Evolutionary conservation across 2,888 invertebrate species (phyloP), one percentile per base, ranked within the genome.

Genomic region (Eumerus sabulonum): DNA sequence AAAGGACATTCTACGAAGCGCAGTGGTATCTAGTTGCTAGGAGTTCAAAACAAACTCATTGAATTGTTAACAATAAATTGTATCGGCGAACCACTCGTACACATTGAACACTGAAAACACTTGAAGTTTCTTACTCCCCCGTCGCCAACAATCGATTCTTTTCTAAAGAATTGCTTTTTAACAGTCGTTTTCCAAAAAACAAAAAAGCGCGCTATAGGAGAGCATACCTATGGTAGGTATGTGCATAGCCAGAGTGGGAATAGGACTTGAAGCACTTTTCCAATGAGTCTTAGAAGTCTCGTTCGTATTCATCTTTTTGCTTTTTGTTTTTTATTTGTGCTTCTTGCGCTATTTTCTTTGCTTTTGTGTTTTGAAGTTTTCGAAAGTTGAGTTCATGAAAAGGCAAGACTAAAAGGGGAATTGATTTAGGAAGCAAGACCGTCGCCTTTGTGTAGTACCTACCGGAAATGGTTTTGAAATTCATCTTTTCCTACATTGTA

Each of bases 11-110:
- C 7, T 27, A 27, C 27, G 27, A 27, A 27, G 27, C 7, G 7
- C 27, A 27, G 7, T 27, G 7, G 27, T 27, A 27, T 27, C 27
- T 27, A 27, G 27, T 27, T 27, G 3, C 3, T 2, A 27, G 7
- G 7, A 27, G 27, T 27, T 57, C 51, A 59, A 38, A 66, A 47
- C 66, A 73, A 73, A 73, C 66, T 45, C 53, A 73, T 73, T 73
- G 72, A 73, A 73, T 66, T 66, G 59, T 59, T 73, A 53, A 66
- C 66, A 73, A 73, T 73, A 73, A 73, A 73, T 73, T 59, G 50
- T 72, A 56, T 64, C 35, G 42, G 12, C 38, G 47, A 72, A 72
- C 72, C 59, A 72, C 72, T 72, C 59, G 50, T 7, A n/a, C n/a
- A n/a, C n/a, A n/a, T n/a, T n/a, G n/a, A 66, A 27, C 7, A 59